phyloP scores from a whole-genome alignment of 1,140 invertebrate species.

The Orius insidiosus region DNA sequence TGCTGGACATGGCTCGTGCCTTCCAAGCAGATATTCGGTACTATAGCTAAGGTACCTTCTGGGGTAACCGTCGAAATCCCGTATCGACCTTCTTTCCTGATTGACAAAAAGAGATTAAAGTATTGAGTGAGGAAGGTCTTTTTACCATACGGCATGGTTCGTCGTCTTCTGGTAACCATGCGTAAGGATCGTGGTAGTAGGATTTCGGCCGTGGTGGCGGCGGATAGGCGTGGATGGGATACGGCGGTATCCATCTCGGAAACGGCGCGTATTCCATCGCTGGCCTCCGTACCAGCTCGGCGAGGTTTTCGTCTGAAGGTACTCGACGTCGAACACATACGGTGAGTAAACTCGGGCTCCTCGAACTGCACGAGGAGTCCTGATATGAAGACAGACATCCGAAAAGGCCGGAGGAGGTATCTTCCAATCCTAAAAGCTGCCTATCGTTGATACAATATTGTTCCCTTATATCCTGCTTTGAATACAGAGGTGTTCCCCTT shows the following conservation, averaged over 20 bases:
- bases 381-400: conserved; percentile 66
- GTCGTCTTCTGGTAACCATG: conserved; percentile 58
- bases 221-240: conserved; percentile 24
- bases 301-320: conserved; percentile 71
- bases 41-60: conserved; percentile 26
- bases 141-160: conserved; percentile 49
- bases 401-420: conserved; percentile 52
- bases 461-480: conserved; percentile 70
- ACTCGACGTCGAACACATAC: conserved; percentile 65
- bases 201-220: conserved; percentile 37
- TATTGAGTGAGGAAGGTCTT: conserved; percentile 27
- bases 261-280: conserved; percentile 48
- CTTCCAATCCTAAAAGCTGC: conserved; percentile 69
- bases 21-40: conserved; percentile 24
- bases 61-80: conserved; percentile 18
- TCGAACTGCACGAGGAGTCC: conserved; percentile 32
- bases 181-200: conserved; percentile 53
- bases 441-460: conserved; percentile 86
- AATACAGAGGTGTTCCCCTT: conserved; percentile 53
- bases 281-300: conserved; percentile 30
- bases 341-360: conserved; percentile 55
- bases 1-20: conserved; percentile 28
- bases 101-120: not conserved
- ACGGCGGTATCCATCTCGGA: conserved; percentile 38
- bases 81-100: conserved; percentile 20